Conservation (phyloP, 2,797 vertebrate genomes). For the Scleropages formosus region DNA sequence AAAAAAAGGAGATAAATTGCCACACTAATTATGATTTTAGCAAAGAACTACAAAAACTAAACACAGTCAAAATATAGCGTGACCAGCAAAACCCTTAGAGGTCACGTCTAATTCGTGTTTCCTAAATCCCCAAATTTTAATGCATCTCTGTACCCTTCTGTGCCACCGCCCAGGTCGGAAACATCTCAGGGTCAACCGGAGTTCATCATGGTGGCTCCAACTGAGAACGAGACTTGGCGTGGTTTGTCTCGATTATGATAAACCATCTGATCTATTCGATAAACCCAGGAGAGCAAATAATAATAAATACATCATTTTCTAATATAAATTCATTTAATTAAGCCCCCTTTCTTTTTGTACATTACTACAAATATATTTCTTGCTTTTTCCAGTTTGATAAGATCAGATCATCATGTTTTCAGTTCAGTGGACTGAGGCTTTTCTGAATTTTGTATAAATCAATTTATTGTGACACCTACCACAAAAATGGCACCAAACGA, state of each 20-base stretch:
- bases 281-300: not conserved
- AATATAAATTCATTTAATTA: too few relatives aligned
- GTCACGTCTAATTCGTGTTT: not conserved
- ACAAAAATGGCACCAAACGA: too few relatives aligned
- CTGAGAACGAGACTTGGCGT: too few relatives aligned
- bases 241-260: not conserved
- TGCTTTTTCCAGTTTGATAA: too few relatives aligned
- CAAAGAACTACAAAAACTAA: slow-evolving; percentile 3
- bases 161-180: not conserved
- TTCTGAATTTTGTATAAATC: too few relatives aligned
- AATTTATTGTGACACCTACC: too few relatives aligned
- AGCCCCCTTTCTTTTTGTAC: too few relatives aligned
- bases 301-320: not conserved
- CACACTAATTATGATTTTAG: not conserved
- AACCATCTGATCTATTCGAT: not conserved
- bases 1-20: not conserved
- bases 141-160: not conserved
- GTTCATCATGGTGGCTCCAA: slow-evolving; percentile 9
- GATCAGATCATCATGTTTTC: too few relatives aligned
- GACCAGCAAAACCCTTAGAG: not conserved
- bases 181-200: not conserved
- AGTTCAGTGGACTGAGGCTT: too few relatives aligned
- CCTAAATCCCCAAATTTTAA: slow-evolving; percentile 17
- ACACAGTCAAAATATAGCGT: not conserved
- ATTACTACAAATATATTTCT: too few relatives aligned